A percentile compares a stretch with the other conserved stretches of the same genome.
Conservation (phyloP, 2,888 invertebrate species). For the Cantharis flavilabris region DNA sequence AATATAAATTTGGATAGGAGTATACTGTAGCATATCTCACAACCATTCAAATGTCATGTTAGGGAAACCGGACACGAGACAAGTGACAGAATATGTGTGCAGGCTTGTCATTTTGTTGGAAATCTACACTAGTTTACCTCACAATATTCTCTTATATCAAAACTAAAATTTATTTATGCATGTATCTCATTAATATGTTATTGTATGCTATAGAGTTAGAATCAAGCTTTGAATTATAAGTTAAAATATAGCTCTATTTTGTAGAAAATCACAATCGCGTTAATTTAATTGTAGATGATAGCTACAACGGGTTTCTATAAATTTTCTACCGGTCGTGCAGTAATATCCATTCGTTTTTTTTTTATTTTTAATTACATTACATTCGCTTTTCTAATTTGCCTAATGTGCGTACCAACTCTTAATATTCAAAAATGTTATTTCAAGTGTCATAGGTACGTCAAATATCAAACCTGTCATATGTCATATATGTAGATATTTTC, state of each 20-base stretch:
- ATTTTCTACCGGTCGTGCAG: not conserved
- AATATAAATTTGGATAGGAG: conserved; percentile 34
- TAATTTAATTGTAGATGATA: not conserved
- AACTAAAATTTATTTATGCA: conserved; percentile 1
- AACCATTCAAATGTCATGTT: conserved; percentile 50
- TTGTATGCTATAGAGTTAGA: not conserved
- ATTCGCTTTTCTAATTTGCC: not conserved
- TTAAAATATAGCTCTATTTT: not conserved
- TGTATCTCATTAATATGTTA: not conserved
- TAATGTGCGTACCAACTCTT: not conserved
- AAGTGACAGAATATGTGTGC: conserved; percentile 48
- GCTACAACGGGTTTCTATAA: not conserved
- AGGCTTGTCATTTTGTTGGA: conserved; percentile 48
- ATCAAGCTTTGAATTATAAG: not conserved
- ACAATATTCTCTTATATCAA: conserved; percentile 22
- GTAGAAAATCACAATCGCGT: not conserved
- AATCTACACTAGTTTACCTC: conserved; percentile 44
- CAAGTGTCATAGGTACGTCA: not conserved
- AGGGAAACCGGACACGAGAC: conserved; percentile 47
- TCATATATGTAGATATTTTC: not conserved
- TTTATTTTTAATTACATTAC: not conserved
- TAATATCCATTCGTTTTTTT: not conserved
- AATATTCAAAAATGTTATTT: not conserved
- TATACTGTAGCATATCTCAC: conserved; percentile 43
- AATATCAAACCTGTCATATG: not conserved